Base-by-base conservation (phyloP, 2,888 invertebrate species). In the Myopa testacea region DNA sequence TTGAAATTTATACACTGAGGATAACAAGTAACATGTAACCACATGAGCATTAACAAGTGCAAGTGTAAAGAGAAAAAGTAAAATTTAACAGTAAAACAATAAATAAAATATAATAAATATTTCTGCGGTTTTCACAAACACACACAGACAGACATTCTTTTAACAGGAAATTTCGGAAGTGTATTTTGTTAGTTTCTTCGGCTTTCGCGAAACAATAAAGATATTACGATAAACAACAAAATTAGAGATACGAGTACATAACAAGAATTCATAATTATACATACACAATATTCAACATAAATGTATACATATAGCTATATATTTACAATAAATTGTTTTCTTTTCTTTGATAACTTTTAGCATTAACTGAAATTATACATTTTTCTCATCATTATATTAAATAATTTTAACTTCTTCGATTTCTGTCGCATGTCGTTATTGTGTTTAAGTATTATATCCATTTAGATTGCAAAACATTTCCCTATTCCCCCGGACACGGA, bases 231-330 rank as follows among this genome's bases (percentile, higher is more conserved):
- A 78, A 81, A 80, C 73, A 79, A 77, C 37, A 80, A 79, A 81
- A 76, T 81, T 80, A 83, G 78, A 79, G 71, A 81, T 77, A 80
- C 81, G 65, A 65, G 16, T 72, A 81, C 78, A 78, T 81, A 83
- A 78, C 81, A 75, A 79, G 68, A 75, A 62, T 75, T 40, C 75
- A 75, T 75, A 60, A 58, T 60, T 65, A 75, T 75, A 75, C 65
- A 75, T 75, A 75, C 26, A 75, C 81, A 81, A 82, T 82, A 81
- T 81, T 80, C 81, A 83, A 81, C 80, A 76, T 81, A 84, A 84
- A 84, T 84, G 83, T 84, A 84, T 84, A 84, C 81, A 80, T 81
- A 81, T 79, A 84, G 82, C 81, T 83, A 84, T 81, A 83, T 82
- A 81, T 84, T 83, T 81, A 79, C 79, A 84, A 84, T 84, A 84